Conservation (phyloP, 2,113 vertebrate species). For the Stercorarius parasiticus region DNA sequence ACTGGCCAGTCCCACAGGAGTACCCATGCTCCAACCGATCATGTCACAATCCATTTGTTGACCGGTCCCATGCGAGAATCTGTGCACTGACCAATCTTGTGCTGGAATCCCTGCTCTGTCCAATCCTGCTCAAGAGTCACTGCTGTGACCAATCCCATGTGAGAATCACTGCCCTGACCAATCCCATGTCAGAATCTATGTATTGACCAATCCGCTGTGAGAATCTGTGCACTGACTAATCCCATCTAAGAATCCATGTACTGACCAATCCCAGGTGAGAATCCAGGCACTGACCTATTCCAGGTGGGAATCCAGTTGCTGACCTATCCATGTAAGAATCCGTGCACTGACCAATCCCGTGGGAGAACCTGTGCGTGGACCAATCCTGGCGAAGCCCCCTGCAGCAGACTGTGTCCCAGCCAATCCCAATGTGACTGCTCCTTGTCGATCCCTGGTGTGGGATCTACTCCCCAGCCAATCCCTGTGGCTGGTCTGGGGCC, state of each 20-base stretch:
- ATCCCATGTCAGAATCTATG: neutral
- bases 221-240: neutral
- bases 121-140: neutral
- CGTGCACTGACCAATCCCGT: accelerated
- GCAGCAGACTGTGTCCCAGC: neutral
- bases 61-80: neutral
- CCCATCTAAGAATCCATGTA: neutral
- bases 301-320: neutral
- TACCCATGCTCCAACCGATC: accelerated
- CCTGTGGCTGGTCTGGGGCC: accelerated
- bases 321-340: neutral
- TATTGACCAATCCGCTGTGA: neutral
- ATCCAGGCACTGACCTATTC: neutral
- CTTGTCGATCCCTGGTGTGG: accelerated
- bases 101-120: neutral
- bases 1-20: neutral
- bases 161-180: neutral
- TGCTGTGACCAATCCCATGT: neutral
- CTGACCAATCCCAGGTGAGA: neutral
- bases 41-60: neutral
- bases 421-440: neutral
- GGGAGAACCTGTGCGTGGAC: neutral
- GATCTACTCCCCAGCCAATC: neutral
- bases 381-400: neutral
- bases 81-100: neutral